phyloP scores from a whole-genome alignment of 2,888 invertebrate species.

The Ochropacha duplaris region DNA sequence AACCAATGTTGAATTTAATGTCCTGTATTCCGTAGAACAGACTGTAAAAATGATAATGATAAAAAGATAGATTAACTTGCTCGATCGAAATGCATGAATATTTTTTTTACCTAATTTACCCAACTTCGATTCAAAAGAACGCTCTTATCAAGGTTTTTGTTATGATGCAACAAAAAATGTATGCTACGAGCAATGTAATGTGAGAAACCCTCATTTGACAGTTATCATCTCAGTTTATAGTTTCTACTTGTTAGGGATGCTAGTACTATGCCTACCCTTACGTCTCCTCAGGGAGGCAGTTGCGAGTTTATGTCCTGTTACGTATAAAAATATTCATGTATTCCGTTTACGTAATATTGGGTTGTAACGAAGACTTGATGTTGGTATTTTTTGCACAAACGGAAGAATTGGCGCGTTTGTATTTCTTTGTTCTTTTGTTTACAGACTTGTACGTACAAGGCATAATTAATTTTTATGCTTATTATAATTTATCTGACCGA shows the following conservation, averaged over 20 bases:
- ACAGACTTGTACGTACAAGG: neutral
- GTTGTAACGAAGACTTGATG: slow-evolving; percentile 17
- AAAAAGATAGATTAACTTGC: too few relatives aligned
- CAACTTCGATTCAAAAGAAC: too few relatives aligned
- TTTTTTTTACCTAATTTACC: too few relatives aligned
- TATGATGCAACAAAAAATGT: neutral
- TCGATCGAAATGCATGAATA: too few relatives aligned
- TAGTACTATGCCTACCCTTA: slow-evolving; percentile 4
- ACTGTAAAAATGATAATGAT: too few relatives aligned
- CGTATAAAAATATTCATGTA: slow-evolving; percentile 45
- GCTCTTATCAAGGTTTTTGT: neutral
- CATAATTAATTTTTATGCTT: neutral
- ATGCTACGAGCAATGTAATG: neutral
- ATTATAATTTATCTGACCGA: neutral
- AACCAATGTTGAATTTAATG: too few relatives aligned
- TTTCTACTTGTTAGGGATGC: slow-evolving; percentile 6
- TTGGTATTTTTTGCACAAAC: slow-evolving; percentile 23
- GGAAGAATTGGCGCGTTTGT: neutral
- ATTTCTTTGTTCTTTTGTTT: neutral
- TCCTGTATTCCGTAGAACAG: too few relatives aligned
- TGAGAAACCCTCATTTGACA: neutral
- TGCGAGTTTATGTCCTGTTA: slow-evolving; percentile 12
- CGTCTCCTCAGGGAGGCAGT: slow-evolving; percentile 2
- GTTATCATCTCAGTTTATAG: slow-evolving; percentile 5
- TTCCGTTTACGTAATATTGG: slow-evolving; percentile 37